Evolutionary conservation across 1,140 invertebrate genomes (phyloP), one percentile per base, ranked within the genome.

Genomic region (Melitaea cinxia): DNA sequence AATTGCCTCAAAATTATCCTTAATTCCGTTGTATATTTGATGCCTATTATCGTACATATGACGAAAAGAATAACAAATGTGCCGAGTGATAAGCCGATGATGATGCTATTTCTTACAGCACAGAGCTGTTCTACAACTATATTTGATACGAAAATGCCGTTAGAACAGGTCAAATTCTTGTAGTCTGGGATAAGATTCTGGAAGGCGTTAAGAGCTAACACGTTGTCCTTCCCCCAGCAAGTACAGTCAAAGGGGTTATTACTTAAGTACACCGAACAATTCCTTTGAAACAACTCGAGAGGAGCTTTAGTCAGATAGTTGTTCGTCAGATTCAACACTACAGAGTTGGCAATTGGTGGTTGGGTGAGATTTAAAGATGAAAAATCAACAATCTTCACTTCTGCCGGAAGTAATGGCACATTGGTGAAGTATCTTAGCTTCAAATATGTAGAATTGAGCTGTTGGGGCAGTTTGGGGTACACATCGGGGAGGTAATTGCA

Each of bases 51-150:
- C 1, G 52, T 72, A 10, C 94, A 1, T 0, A 42, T 65, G 5
- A 64, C 58, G 0, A 65, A 6, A 0, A 85, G 82, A 0, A 85
- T 1, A 0, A 14, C 37, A 0, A 88, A 80, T 9, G 94, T 80
- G 0, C 93, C 82, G 3, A 88, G 54, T 1, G 90, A 65, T 6
- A 59, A 62, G 0, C 77, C 83, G 0, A 91, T 77, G 63, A 94
- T 94, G 0, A 94, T 73, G 5, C 94, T 92, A 82, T 89, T 0
- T 81, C 73, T 0, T 26, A 42, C 57, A 0, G 52, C 49, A 58
- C 71, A 76, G 73, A 7, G 70, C 12, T 47, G 42, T 0, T 4
- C 42, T 1, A 47, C 21, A 0, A 0, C 15, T 12, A 21, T 21
- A 12, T 5, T 24, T 0, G 10, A 5, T 1, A 47, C 9, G 9